Conservation (phyloP, 2,113 vertebrate species). For the Theristicus caerulescens region DNA sequence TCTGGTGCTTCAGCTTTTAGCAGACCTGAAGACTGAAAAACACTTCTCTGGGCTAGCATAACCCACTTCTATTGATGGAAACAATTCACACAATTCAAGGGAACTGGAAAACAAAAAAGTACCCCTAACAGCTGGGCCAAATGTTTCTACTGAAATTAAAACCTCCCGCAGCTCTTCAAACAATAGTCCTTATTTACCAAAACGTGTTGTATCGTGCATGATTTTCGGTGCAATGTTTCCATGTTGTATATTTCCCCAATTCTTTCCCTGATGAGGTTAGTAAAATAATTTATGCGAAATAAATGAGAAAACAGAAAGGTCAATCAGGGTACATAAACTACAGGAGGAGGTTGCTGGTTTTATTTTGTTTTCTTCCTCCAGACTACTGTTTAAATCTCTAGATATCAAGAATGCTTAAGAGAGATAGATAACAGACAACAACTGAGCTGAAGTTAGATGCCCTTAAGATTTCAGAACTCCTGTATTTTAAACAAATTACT, state of each 20-base stretch:
- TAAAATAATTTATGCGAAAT: conserved; percentile 63
- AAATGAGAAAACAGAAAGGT: conserved; percentile 66
- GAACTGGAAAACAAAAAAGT: not conserved
- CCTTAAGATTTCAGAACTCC: conserved; percentile 7
- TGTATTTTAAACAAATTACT: conserved; percentile 8
- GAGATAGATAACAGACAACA: conserved; percentile 21
- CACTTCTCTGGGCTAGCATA: not conserved
- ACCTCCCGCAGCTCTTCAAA: not conserved
- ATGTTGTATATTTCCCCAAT: not conserved
- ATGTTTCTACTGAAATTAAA: not conserved
- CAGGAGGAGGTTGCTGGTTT: not conserved
- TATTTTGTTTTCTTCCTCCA: conserved; percentile 3
- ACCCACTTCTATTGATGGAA: not conserved
- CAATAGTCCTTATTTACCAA: not conserved
- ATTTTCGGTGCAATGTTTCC: not conserved
- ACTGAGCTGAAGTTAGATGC: conserved; percentile 1
- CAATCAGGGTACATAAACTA: conserved; percentile 19
- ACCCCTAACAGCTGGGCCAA: not conserved
- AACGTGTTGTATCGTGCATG: not conserved
- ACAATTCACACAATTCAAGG: not conserved
- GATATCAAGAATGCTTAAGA: conserved; percentile 15
- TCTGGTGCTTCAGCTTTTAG: not conserved
- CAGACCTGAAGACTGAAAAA: not conserved
- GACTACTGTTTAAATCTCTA: conserved; percentile 31
- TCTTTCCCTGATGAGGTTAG: conserved; percentile 28